Base-by-base conservation (phyloP, 2,797 vertebrate species). In the Halcyon smyrnensis region DNA sequence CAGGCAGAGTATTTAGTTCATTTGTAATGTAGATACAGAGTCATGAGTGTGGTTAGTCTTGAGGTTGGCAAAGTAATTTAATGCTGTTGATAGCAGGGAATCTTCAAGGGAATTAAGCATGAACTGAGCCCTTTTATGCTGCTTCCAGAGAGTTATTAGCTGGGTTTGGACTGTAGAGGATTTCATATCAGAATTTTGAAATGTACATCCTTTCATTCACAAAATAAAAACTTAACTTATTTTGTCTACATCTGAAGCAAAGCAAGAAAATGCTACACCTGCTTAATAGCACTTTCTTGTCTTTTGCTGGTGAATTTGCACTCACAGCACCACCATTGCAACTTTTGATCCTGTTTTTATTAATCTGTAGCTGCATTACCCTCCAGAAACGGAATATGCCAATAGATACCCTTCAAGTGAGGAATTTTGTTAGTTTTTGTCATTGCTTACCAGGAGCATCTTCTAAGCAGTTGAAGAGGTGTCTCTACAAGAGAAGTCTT, bases 21-120 rank as follows among this genome's bases (percentile, higher is more conserved):
- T 95, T 89, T 89, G 80, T 90, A 79, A 94, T 82, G 89, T 56
- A 92, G 45, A 90, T 86, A 30, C 21, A n/a, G n/a, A 12, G 32
- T 71, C 18, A 14, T 69, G 50, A 64, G 15, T 19, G 28, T 43
- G 17, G 41, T 57, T 79, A 57, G 84, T 64, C 45, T 71, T 81
- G 21, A 45, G 41, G 11, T 46, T 91, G 73, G 25, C 36, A 50
- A 32, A 15, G 90, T 84, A 89, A 92, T 75, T 71, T 75, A 82
- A 93, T 86, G n/a, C 32, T 75, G n/a, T 74, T 50, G 18, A 16
- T 88, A 48, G 8, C 2, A 56, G 12, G 56, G 48, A 75, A 18
- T 71, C 36, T 92, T 1, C 41, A 71, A 50, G 48, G 12, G 28
- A 71, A 45, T 64, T 77, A 77, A 65, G 21, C 60, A 53, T 75